Conservation (phyloP, 2,113 vertebrate genomes). For the Hippocampus barbouri region DNA sequence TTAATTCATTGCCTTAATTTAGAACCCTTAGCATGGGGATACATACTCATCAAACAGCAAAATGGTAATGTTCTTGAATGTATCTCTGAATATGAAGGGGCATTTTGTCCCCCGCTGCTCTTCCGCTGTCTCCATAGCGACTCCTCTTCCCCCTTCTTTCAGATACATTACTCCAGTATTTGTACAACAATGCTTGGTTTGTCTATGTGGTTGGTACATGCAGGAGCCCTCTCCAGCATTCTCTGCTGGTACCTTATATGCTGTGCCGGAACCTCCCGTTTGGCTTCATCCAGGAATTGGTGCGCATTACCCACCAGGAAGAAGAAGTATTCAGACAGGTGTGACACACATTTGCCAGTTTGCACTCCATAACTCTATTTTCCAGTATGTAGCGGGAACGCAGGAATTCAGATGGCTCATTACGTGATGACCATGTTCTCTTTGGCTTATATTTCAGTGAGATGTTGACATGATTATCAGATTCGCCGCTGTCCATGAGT, state of each 20-base stretch:
- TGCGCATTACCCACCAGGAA: conserved; percentile 94
- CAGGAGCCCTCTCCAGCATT: conserved; percentile 87
- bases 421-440: background rate
- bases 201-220: conserved; percentile 19
- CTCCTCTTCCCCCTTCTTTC: conserved; percentile 28
- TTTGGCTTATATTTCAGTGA: background rate
- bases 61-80: background rate
- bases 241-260: conserved; percentile 96
- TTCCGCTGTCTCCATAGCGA: conserved; percentile 54
- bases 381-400: background rate
- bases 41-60: background rate
- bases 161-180: conserved; percentile 10
- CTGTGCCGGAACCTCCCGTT: conserved; percentile 97
- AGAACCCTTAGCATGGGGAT: background rate
- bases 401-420: background rate
- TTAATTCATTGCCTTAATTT: background rate
- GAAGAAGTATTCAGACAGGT: conserved; percentile 96
- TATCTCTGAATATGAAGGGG: background rate
- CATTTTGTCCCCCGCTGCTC: conserved; percentile 19
- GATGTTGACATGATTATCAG: background rate
- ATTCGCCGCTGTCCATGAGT: background rate
- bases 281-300: conserved; percentile 94
- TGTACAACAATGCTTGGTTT: conserved; percentile 1
- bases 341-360: background rate
- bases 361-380: background rate